A percentile compares a stretch with the other conserved stretches of the same genome.
Evolutionary conservation across 2,888 invertebrate genomes (phyloP).

Genomic region (Mythimna pallens): DNA sequence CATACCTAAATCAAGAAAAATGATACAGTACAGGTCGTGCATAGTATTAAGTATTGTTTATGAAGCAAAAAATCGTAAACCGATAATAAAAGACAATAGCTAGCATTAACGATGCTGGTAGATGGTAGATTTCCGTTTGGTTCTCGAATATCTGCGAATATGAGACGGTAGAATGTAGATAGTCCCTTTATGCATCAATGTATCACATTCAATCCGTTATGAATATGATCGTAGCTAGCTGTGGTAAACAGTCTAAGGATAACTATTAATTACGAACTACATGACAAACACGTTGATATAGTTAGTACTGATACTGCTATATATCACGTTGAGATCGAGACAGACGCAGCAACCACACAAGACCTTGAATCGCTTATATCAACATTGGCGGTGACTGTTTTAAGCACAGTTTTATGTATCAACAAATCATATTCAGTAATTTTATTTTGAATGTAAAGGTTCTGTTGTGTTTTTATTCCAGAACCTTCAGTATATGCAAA

Average conservation of each 20-base stretch:
- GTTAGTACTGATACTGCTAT: slow-evolving; percentile 4
- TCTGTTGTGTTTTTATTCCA: slow-evolving; percentile 10
- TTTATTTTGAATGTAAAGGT: slow-evolving; percentile 7
- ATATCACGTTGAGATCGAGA: slow-evolving; percentile 26
- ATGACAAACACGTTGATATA: slow-evolving; percentile 35
- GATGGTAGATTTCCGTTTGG: slow-evolving; percentile 45
- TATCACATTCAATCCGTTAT: slow-evolving; percentile 43
- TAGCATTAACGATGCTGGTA: slow-evolving; percentile 22
- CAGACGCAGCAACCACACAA: slow-evolving; percentile 64
- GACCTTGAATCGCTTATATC: slow-evolving; percentile 62
- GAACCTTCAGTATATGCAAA: slow-evolving; percentile 19
- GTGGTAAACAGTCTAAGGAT: slow-evolving; percentile 31
- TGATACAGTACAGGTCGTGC: slow-evolving; percentile 56
- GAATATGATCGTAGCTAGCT: slow-evolving; percentile 34
- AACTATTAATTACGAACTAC: slow-evolving; percentile 30
- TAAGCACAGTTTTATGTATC: slow-evolving; percentile 34
- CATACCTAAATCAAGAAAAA: slow-evolving; percentile 57
- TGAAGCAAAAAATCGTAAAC: slow-evolving; percentile 23
- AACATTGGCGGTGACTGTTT: slow-evolving; percentile 31
- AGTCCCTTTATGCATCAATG: slow-evolving; percentile 11
- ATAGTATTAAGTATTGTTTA: slow-evolving; percentile 30
- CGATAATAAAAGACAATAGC: slow-evolving; percentile 19
- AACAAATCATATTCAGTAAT: slow-evolving; percentile 27
- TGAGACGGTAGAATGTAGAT: slow-evolving; percentile 19
- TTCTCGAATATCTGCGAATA: slow-evolving; percentile 36